A percentile compares a stretch with the other conserved stretches of the same genome.
These are phyloP conservation scores for Tachuris rubrigastra DNA, from an alignment of 2,113 vertebrate genomes.

Conservation along the genomic window DNA sequence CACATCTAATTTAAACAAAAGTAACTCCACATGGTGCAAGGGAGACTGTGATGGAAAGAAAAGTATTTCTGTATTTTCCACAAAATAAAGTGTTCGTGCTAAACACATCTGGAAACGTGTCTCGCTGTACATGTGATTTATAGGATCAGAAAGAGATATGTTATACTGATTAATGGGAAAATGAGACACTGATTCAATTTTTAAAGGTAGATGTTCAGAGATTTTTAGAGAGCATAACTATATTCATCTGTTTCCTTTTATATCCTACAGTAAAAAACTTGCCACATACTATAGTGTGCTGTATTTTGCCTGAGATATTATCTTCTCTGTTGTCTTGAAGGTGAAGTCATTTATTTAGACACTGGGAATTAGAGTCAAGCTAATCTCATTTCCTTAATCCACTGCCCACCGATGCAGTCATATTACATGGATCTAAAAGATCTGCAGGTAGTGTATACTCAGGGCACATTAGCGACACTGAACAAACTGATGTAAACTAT, in stretches of 20 bases:
- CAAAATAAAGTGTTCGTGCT: neutral
- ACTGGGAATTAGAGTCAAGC: neutral
- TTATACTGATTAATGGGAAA: constrained; percentile 21
- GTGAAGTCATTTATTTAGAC: constrained; percentile 57
- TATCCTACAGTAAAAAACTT: neutral
- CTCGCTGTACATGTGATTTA: neutral
- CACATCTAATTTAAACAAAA: neutral
- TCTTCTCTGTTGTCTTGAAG: constrained; percentile 43
- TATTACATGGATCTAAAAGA: neutral
- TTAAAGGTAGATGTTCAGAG: constrained; percentile 13
- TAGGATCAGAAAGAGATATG: constrained; percentile 32
- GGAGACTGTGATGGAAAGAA: neutral
- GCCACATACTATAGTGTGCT: neutral
- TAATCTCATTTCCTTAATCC: constrained; percentile 56
- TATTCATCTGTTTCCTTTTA: constrained; percentile 53
- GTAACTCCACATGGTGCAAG: neutral
- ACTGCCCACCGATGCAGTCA: neutral
- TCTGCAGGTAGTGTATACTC: constrained; percentile 13
- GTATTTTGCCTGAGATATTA: constrained; percentile 17
- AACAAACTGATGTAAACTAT: neutral
- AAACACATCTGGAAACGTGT: neutral
- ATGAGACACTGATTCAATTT: constrained; percentile 2
- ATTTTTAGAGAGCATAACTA: constrained; percentile 49
- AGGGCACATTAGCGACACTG: neutral
- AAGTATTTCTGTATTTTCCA: neutral